Evolutionary conservation across 2,113 vertebrate genomes (phyloP).

Genomic region (Hyperopisus bebe): DNA sequence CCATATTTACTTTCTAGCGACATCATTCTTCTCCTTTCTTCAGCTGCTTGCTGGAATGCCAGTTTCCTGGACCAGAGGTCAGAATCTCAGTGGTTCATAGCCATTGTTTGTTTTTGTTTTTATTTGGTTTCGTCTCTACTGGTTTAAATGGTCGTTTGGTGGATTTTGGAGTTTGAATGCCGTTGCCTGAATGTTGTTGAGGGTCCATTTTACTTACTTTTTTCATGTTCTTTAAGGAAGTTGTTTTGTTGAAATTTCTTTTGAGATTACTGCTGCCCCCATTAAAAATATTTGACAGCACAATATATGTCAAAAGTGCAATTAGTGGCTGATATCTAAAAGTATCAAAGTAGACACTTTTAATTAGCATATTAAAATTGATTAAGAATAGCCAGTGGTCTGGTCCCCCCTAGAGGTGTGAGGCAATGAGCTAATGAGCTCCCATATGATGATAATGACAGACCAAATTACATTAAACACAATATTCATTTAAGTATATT

Average conservation of each 20-base stretch:
- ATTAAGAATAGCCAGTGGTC: neutral
- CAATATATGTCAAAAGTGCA: neutral
- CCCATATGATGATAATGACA: neutral
- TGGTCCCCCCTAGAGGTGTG: neutral
- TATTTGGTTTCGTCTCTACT: neutral
- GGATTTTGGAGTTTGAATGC: neutral
- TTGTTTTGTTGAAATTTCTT: neutral
- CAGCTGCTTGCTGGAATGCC: slow-evolving; percentile 92
- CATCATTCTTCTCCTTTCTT: slow-evolving; percentile 85
- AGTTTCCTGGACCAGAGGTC: slow-evolving; percentile 97
- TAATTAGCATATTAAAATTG: neutral
- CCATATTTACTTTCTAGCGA: slow-evolving; percentile 60
- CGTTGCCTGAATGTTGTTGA: neutral
- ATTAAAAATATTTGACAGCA: neutral
- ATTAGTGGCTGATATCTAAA: neutral
- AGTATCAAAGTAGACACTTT: neutral
- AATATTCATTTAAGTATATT: neutral
- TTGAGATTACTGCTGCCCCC: neutral
- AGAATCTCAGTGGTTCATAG: slow-evolving; percentile 33
- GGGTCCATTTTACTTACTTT: neutral
- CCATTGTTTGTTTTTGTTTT: neutral
- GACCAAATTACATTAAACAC: neutral
- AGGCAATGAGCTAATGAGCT: neutral
- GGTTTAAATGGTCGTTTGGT: neutral
- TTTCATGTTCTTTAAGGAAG: too few species aligned